A percentile compares a stretch with the other conserved stretches of the same genome.
These are phyloP conservation scores for Chrysomela aeneicollis DNA, from an alignment of 2,888 invertebrate species.

Conservation along the genomic window DNA sequence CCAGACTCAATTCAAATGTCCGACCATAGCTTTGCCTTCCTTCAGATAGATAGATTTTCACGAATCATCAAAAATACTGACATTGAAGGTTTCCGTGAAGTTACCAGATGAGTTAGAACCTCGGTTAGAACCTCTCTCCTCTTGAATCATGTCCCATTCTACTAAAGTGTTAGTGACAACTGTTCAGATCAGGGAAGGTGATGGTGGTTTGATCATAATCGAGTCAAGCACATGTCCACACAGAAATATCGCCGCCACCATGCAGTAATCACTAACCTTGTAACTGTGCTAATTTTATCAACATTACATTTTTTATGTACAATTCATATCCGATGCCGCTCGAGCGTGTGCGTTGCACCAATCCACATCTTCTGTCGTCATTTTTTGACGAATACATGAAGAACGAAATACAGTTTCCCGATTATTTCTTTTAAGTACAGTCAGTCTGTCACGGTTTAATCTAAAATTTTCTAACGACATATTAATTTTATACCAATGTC, in stretches of 20 bases:
- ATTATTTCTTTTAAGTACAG: conserved; percentile 33
- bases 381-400: conserved; percentile 31
- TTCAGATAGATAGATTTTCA: not conserved
- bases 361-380: conserved; percentile 24
- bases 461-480: conserved; percentile 48
- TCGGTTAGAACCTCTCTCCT: too few species aligned
- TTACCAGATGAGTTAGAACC: not conserved
- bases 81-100: not conserved
- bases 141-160: not conserved
- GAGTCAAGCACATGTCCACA: conserved; percentile 34
- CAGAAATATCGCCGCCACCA: conserved; percentile 45
- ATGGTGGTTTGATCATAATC: conserved; percentile 26
- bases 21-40: too few species aligned
- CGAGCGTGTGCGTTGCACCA: conserved; percentile 55
- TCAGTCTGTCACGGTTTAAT: conserved; percentile 45
- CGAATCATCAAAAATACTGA: too few species aligned
- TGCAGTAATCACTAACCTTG: conserved; percentile 49
- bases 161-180: not conserved
- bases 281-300: conserved; percentile 58
- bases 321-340: conserved; percentile 56
- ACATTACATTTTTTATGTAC: conserved; percentile 57
- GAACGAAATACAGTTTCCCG: conserved; percentile 31
- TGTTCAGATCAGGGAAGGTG: conserved; percentile 22
- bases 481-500: conserved; percentile 52
- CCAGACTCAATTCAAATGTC: too few species aligned